Conservation (phyloP, 2,888 invertebrate genomes). For the Pyrocoelia pectoralis region DNA sequence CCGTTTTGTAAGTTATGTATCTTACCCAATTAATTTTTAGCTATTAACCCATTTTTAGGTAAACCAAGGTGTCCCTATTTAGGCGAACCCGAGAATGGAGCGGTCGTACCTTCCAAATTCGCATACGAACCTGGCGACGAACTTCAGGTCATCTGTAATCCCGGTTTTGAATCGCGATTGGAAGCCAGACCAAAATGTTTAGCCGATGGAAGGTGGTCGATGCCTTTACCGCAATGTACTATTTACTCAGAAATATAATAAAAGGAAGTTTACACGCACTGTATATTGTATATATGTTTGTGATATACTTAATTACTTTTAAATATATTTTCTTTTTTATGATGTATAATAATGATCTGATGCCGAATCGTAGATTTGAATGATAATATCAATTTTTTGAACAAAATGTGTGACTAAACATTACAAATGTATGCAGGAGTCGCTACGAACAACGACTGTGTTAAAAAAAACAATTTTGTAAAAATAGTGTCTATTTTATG, state of each 20-base stretch:
- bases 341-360: slow-evolving; percentile 23
- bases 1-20: slow-evolving; percentile 74
- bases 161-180: slow-evolving; percentile 65
- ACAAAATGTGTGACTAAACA: slow-evolving; percentile 7
- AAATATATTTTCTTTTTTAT: slow-evolving; percentile 12
- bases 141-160: slow-evolving; percentile 73
- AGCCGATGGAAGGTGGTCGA: slow-evolving; percentile 74
- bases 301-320: slow-evolving; percentile 35
- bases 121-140: slow-evolving; percentile 78
- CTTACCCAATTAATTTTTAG: not conserved
- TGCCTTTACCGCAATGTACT: slow-evolving; percentile 71
- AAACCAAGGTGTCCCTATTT: slow-evolving; percentile 77
- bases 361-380: slow-evolving; percentile 19
- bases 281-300: slow-evolving; percentile 40
- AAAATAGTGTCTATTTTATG: slow-evolving; percentile 37
- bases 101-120: slow-evolving; percentile 75
- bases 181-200: slow-evolving; percentile 67
- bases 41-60: slow-evolving; percentile 60
- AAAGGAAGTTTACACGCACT: slow-evolving; percentile 15
- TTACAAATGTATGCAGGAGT: slow-evolving; percentile 28
- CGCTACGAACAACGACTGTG: slow-evolving; percentile 42
- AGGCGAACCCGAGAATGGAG: slow-evolving; percentile 75
- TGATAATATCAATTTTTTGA: slow-evolving; percentile 15
- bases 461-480: slow-evolving; percentile 34
- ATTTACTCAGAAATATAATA: slow-evolving; percentile 63